These are phyloP conservation scores for Tenualosa ilisha DNA, from an alignment of 2,797 vertebrate species.

Conservation along the genomic window DNA sequence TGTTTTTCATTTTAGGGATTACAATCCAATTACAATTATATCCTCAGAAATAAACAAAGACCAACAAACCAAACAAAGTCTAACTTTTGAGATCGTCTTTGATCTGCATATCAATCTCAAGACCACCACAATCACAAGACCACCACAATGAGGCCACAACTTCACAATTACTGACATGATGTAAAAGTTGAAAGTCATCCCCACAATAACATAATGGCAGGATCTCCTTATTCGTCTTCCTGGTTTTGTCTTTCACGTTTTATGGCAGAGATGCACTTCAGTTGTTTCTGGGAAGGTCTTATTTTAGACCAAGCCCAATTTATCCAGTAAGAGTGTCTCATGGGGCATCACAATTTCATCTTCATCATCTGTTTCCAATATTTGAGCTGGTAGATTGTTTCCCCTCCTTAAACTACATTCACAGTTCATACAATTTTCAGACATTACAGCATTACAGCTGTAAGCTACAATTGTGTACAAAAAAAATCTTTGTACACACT, in stretches of 20 bases:
- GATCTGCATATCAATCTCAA: too few relatives aligned
- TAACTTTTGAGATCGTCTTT: too few relatives aligned
- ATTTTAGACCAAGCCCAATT: not conserved
- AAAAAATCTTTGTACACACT: not conserved
- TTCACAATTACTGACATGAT: not conserved
- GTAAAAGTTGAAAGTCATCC: not conserved
- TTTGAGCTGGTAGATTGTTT: not conserved
- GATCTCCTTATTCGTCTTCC: not conserved
- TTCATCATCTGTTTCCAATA: not conserved
- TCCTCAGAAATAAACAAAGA: not conserved
- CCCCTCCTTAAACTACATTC: not conserved
- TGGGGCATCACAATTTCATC: not conserved
- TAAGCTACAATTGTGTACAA: not conserved
- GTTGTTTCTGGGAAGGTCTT: not conserved
- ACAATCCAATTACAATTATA: not conserved
- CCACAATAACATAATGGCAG: not conserved
- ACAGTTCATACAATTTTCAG: not conserved
- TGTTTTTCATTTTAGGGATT: too few relatives aligned
- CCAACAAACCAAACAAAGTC: too few relatives aligned
- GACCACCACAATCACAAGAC: not conserved
- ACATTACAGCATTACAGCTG: not conserved
- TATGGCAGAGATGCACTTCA: not conserved
- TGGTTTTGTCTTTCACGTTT: not conserved
- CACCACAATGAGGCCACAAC: not conserved
- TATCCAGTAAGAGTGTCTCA: not conserved